Evolutionary conservation across 1,140 invertebrate species (phyloP).

Genomic region (Polypedilum pembai): DNA sequence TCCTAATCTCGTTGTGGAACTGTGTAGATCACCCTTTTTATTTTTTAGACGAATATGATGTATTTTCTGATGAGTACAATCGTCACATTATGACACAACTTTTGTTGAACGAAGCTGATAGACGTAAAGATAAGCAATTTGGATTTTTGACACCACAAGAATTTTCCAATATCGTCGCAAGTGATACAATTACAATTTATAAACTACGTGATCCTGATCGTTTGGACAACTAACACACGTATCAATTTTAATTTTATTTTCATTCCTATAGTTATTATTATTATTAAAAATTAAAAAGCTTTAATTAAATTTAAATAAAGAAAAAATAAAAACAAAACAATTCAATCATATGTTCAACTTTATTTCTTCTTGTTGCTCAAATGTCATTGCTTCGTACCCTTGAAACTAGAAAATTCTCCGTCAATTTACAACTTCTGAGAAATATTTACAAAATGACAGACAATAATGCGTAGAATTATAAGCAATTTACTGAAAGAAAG

Average conservation of each 20-base stretch:
- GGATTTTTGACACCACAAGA: conserved; percentile 71
- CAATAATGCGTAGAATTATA: too few relatives aligned
- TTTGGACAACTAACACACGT: conserved; percentile 30
- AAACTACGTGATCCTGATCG: conserved; percentile 37
- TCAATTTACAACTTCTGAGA: too few relatives aligned
- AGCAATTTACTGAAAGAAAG: not conserved
- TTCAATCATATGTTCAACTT: not conserved
- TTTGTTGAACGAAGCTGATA: conserved; percentile 55
- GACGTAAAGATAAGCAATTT: conserved; percentile 56
- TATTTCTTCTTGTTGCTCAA: too few relatives aligned
- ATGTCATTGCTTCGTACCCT: too few relatives aligned
- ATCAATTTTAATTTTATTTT: not conserved
- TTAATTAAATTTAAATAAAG: not conserved
- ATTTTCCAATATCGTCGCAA: conserved; percentile 49
- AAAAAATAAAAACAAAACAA: not conserved
- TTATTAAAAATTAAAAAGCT: not conserved
- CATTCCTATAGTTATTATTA: not conserved
- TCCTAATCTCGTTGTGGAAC: conserved; percentile 90
- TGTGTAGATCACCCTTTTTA: conserved; percentile 85
- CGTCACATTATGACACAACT: conserved; percentile 60
- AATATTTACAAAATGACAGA: too few relatives aligned
- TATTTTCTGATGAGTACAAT: conserved; percentile 86
- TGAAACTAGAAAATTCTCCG: too few relatives aligned
- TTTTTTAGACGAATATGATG: conserved; percentile 96
- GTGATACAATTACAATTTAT: conserved; percentile 51